Conservation (phyloP, 2,797 vertebrate genomes). For the Remorina albescens region DNA sequence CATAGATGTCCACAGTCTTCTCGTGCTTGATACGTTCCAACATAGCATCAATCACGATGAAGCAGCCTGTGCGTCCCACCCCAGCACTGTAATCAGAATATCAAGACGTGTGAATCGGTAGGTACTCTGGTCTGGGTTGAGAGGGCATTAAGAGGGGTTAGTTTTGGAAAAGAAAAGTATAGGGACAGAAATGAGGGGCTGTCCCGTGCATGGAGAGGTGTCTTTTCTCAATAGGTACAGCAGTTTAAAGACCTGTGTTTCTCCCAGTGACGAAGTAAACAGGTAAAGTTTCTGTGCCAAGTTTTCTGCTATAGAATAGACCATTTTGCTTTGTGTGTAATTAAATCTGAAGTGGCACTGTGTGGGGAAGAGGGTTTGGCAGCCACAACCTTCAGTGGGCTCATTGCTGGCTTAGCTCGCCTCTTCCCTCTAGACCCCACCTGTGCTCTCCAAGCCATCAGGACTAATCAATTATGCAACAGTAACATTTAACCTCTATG, state of each 20-base stretch:
- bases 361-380: slow-evolving; percentile 55
- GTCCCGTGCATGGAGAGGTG: slow-evolving; percentile 15
- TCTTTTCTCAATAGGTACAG: slow-evolving; percentile 14
- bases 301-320: slow-evolving; percentile 51
- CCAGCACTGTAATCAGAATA: slow-evolving; percentile 87
- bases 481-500: slow-evolving; percentile 76
- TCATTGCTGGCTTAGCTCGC: slow-evolving; percentile 56
- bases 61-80: slow-evolving; percentile 97
- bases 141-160: neutral
- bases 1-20: slow-evolving; percentile 99
- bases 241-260: slow-evolving; percentile 38
- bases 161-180: neutral
- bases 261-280: slow-evolving; percentile 31
- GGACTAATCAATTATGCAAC: slow-evolving; percentile 72
- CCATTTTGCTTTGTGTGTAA: slow-evolving; percentile 68
- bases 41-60: slow-evolving; percentile 99
- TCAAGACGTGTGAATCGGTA: neutral
- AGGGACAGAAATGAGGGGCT: neutral
- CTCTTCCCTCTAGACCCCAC: slow-evolving; percentile 61
- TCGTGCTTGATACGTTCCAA: slow-evolving; percentile 99
- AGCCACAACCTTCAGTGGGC: slow-evolving; percentile 47
- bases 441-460: slow-evolving; percentile 72
- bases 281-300: slow-evolving; percentile 55
- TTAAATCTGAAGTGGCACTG: slow-evolving; percentile 77
- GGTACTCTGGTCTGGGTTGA: neutral